These are phyloP conservation scores for Origma solitaria DNA, from an alignment of 2,113 vertebrate genomes.

Conservation along the genomic window DNA sequence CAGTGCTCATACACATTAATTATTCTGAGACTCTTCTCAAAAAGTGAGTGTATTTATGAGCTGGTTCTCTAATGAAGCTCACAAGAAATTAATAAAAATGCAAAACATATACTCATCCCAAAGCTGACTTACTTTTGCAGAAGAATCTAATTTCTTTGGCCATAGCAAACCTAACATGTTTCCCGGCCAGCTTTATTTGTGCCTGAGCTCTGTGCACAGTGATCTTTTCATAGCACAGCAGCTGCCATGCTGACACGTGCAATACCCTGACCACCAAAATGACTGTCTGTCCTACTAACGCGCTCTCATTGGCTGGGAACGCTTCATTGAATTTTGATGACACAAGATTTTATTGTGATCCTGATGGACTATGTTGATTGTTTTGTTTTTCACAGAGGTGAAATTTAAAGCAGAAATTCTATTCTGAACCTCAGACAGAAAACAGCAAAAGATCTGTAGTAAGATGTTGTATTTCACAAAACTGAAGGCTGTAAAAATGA, in stretches of 20 bases:
- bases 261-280: slow-evolving; percentile 43
- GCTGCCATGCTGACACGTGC: slow-evolving; percentile 52
- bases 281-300: slow-evolving; percentile 40
- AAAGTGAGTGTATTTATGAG: not conserved
- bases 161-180: not conserved
- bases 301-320: not conserved
- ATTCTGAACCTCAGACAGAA: not conserved
- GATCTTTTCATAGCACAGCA: slow-evolving; percentile 59
- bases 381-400: not conserved
- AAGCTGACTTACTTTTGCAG: not conserved
- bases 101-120: not conserved
- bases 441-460: not conserved
- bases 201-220: slow-evolving; percentile 14
- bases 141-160: not conserved
- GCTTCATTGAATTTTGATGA: slow-evolving; percentile 25
- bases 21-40: not conserved
- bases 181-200: slow-evolving; percentile 5
- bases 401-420: not conserved
- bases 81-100: not conserved
- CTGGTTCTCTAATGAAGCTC: not conserved
- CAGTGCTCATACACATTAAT: not conserved
- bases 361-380: not conserved
- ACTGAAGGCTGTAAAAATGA: not conserved
- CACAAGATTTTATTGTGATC: slow-evolving; percentile 20
- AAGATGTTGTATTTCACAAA: not conserved